These are phyloP conservation scores for Temnopleurus reevesii DNA, from an alignment of 53 echinoderm and acorn worm species.

Conservation along the genomic window DNA sequence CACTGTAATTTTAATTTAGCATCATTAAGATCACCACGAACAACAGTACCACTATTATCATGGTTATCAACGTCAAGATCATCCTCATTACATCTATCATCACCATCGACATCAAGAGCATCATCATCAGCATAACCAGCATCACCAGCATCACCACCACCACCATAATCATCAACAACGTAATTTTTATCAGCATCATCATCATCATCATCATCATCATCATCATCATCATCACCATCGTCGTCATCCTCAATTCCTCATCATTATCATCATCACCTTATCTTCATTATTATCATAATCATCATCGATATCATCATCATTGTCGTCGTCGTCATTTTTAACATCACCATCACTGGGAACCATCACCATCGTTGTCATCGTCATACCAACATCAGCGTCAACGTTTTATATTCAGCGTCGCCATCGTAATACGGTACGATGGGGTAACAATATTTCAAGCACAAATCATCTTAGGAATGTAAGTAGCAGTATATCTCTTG, in stretches of 20 bases:
- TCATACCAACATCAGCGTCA: too few relatives aligned
- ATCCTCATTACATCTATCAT: not conserved
- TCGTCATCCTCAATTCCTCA: not conserved
- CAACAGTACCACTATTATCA: not conserved
- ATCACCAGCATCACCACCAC: not conserved
- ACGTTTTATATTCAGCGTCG: too few relatives aligned
- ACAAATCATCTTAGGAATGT: too few relatives aligned
- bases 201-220: not conserved
- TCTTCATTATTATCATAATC: not conserved
- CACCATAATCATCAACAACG: not conserved
- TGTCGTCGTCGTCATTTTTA: too few relatives aligned
- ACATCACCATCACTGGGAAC: too few relatives aligned
- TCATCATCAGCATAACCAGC: not conserved
- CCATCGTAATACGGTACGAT: too few relatives aligned
- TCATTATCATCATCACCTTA: not conserved
- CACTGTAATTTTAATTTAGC: too few relatives aligned
- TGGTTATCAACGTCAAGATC: not conserved
- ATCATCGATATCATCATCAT: not conserved
- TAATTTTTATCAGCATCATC: not conserved
- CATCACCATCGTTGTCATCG: too few relatives aligned
- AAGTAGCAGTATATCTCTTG: too few relatives aligned
- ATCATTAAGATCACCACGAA: not conserved
- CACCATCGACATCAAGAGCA: not conserved
- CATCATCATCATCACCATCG: not conserved
- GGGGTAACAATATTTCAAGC: too few relatives aligned